A percentile compares a stretch with the other conserved stretches of the same genome.
These are phyloP conservation scores for Cheilinus undulatus DNA, from an alignment of 2,113 vertebrate genomes.

Conservation along the genomic window DNA sequence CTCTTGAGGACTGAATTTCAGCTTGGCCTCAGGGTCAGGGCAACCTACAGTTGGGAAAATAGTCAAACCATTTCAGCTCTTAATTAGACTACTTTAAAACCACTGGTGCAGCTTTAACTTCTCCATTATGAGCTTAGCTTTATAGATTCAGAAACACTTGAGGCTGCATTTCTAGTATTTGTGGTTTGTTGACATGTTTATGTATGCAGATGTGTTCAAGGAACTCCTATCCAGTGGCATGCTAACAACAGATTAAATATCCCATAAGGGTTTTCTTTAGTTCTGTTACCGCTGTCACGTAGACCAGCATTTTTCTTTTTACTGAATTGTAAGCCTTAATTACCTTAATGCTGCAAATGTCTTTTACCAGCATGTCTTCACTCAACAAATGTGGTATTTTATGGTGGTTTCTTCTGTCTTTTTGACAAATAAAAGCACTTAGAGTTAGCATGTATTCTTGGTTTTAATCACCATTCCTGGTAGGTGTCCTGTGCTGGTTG, in stretches of 20 bases:
- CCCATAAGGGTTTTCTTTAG: slow-evolving; percentile 15
- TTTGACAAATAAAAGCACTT: slow-evolving; percentile 34
- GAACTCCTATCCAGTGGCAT: slow-evolving; percentile 23
- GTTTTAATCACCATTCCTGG: slow-evolving; percentile 34
- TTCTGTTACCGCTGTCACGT: slow-evolving; percentile 32
- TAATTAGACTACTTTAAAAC: slow-evolving; percentile 42
- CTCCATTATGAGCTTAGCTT: slow-evolving; percentile 19
- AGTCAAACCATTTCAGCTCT: slow-evolving; percentile 27
- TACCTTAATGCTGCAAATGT: slow-evolving; percentile 9
- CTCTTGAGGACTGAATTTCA: slow-evolving; percentile 25
- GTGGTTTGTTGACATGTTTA: slow-evolving; percentile 33
- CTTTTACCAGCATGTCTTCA: slow-evolving; percentile 8
- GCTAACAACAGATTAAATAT: slow-evolving; percentile 15
- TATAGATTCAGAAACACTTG: slow-evolving; percentile 12
- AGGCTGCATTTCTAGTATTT: slow-evolving; percentile 34
- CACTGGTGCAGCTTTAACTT: slow-evolving; percentile 2
- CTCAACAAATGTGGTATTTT: slow-evolving; percentile 31
- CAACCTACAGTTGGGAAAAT: slow-evolving; percentile 3
- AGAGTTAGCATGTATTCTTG: slow-evolving; percentile 5
- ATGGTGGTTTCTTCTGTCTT: slow-evolving; percentile 14
- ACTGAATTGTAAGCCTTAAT: slow-evolving; percentile 33
- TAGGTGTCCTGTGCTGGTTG: slow-evolving; percentile 22
- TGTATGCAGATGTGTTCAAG: slow-evolving; percentile 36
- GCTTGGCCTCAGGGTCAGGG: slow-evolving; percentile 6
- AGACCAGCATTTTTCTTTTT: slow-evolving; percentile 44